These are phyloP conservation scores for Equus quagga DNA, from an alignment of 2,113 vertebrate species.

Conservation along the genomic window DNA sequence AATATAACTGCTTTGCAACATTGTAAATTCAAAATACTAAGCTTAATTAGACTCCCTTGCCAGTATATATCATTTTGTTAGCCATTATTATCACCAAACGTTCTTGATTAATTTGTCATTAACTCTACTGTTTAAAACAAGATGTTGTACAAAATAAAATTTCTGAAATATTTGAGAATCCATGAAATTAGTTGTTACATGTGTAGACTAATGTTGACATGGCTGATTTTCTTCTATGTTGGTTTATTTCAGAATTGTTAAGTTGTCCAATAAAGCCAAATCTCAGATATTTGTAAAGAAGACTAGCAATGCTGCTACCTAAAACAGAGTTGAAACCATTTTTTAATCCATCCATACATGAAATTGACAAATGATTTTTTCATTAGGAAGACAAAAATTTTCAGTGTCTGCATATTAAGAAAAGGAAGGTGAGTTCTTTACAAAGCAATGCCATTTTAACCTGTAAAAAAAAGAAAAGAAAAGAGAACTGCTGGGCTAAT, in stretches of 20 bases:
- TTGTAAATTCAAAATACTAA: not conserved
- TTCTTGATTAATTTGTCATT: slow-evolving; percentile 20
- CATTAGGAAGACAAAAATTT: not conserved
- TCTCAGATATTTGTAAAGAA: not conserved
- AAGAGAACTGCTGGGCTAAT: not conserved
- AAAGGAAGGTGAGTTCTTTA: not conserved
- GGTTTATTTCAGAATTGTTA: slow-evolving; percentile 7
- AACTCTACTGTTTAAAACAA: not conserved
- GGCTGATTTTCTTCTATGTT: not conserved
- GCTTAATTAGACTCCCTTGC: not conserved
- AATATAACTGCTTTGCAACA: not conserved
- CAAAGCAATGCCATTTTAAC: not conserved
- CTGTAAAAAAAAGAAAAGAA: not conserved
- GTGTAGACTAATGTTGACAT: not conserved
- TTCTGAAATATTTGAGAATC: slow-evolving; percentile 6
- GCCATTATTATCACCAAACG: not conserved
- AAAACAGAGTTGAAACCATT: not conserved
- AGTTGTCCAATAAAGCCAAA: not conserved
- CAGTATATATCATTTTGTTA: not conserved
- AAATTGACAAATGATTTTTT: slow-evolving; percentile 21
- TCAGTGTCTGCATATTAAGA: not conserved
- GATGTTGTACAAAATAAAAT: not conserved
- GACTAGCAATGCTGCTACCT: not conserved
- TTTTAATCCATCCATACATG: not conserved
- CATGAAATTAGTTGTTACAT: not conserved